Percentiles rank a stretch among this genome's conserved stretches.
phyloP scores from a whole-genome alignment of 2,797 vertebrate species.

The Epinephelus awoara region DNA sequence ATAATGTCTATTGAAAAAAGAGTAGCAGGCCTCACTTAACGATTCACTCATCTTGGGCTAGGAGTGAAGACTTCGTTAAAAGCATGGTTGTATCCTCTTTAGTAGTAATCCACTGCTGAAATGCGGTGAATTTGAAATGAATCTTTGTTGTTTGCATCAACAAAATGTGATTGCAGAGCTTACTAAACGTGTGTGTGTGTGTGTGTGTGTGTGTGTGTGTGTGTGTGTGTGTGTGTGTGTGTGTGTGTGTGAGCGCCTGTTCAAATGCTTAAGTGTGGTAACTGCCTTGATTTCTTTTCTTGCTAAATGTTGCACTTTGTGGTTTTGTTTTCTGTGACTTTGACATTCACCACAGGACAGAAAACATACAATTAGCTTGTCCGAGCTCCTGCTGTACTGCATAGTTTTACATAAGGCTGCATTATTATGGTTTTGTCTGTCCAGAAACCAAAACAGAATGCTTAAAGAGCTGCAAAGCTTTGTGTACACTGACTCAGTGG shows the following conservation, averaged over 20 bases:
- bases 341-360: neutral
- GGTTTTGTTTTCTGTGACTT: neutral
- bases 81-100: neutral
- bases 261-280: neutral
- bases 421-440: neutral
- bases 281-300: neutral
- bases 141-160: neutral
- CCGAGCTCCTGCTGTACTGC: neutral
- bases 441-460: neutral
- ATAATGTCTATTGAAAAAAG: slow-evolving; percentile 10
- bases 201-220: too few species aligned
- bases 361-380: neutral
- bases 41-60: neutral
- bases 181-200: neutral
- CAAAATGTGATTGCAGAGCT: too few species aligned
- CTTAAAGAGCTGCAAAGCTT: neutral
- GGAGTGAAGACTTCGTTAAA: neutral
- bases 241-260: too few species aligned
- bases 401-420: neutral
- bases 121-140: neutral
- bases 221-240: too few species aligned
- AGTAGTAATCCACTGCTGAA: neutral
- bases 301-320: neutral
- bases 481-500: neutral
- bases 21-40: neutral